These are phyloP conservation scores for Hirudo medicinalis DNA, from an alignment of 1,140 invertebrate species.

Conservation along the genomic window DNA sequence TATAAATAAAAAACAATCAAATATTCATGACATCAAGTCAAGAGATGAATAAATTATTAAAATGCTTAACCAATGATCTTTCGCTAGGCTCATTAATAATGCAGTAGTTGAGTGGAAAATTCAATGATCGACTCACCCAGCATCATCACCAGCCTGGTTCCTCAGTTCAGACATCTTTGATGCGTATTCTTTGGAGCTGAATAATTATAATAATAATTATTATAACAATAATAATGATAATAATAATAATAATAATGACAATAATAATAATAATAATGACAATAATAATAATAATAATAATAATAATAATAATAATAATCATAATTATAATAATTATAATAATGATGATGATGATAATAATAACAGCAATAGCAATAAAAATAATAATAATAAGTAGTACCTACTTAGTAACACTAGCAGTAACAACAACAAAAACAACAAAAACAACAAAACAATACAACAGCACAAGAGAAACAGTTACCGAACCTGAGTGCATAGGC, in stretches of 20 bases:
- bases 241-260: not conserved
- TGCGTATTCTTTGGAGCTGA: not conserved
- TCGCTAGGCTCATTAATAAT: too few relatives aligned
- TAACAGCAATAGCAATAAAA: not conserved
- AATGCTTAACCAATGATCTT: too few relatives aligned
- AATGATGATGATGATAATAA: too few relatives aligned
- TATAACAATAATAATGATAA: not conserved
- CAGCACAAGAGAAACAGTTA: not conserved
- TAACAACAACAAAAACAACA: not conserved
- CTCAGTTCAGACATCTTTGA: too few relatives aligned
- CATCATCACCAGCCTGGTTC: too few relatives aligned
- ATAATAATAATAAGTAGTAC: not conserved
- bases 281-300: not conserved
- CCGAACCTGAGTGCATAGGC: conserved; percentile 56
- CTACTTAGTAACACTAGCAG: not conserved
- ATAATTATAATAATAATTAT: not conserved
- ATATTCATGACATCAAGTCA: too few relatives aligned
- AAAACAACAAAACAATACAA: not conserved
- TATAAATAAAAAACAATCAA: too few relatives aligned
- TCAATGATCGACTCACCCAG: too few relatives aligned
- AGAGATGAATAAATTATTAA: too few relatives aligned
- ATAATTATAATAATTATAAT: too few relatives aligned
- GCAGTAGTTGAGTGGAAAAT: too few relatives aligned
- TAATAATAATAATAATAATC: not conserved
- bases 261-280: not conserved